phyloP scores from a whole-genome alignment of 1,140 invertebrate genomes.

The Nasonia vitripennis region DNA sequence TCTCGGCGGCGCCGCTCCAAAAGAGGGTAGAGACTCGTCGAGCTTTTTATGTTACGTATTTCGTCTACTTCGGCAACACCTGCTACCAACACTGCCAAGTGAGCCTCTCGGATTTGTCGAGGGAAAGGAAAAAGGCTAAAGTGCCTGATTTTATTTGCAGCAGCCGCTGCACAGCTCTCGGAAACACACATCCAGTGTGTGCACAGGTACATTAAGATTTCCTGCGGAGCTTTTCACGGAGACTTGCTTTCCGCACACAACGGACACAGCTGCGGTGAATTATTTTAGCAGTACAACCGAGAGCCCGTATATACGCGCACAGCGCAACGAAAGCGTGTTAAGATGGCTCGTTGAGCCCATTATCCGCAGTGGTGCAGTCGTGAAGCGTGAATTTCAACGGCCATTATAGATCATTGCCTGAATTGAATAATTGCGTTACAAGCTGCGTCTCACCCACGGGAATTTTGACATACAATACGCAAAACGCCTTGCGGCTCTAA shows the following conservation, averaged over 20 bases:
- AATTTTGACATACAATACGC: neutral
- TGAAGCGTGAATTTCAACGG: conserved; percentile 20
- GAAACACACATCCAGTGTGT: neutral
- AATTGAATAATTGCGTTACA: conserved; percentile 1
- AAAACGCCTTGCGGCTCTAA: neutral
- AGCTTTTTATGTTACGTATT: neutral
- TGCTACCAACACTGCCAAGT: neutral
- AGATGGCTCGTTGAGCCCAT: neutral
- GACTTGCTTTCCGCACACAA: too few relatives aligned
- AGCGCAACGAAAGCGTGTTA: neutral
- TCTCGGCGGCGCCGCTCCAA: neutral
- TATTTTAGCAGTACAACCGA: neutral
- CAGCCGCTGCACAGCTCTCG: neutral
- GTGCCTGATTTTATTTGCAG: neutral
- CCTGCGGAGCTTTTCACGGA: neutral
- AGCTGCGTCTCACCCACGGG: neutral
- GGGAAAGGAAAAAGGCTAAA: neutral
- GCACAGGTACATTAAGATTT: neutral
- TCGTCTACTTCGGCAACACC: conserved; percentile 9
- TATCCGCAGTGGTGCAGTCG: neutral
- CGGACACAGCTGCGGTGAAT: too few relatives aligned
- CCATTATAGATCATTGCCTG: neutral
- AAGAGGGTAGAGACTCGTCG: neutral
- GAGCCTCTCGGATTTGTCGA: neutral
- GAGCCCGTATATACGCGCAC: neutral